Conservation (phyloP, 2,888 invertebrate genomes). For the Cantharis lateralis region DNA sequence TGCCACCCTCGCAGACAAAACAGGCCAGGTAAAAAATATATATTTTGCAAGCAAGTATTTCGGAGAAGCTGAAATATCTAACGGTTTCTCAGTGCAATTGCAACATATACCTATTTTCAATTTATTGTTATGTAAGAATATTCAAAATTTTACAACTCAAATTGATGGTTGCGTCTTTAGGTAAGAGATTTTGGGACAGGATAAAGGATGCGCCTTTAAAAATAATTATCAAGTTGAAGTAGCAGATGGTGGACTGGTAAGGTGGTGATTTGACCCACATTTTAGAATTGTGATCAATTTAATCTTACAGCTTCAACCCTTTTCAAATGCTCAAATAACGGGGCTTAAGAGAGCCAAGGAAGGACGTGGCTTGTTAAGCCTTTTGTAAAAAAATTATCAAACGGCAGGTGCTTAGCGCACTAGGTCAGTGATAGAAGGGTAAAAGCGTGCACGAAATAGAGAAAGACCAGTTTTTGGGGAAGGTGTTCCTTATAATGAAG, state of each 20-base stretch:
- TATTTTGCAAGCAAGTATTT: neutral
- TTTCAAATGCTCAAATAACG: constrained; percentile 11
- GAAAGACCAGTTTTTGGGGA: neutral
- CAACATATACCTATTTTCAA: neutral
- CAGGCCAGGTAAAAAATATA: neutral
- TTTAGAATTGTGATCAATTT: constrained; percentile 6
- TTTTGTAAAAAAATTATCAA: neutral
- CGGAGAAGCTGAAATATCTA: neutral
- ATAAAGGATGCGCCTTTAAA: neutral
- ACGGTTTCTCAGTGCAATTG: neutral
- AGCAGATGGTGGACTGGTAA: constrained; percentile 16
- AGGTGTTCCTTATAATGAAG: neutral
- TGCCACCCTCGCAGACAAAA: neutral
- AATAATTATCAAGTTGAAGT: constrained; percentile 18
- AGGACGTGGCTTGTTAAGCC: constrained; percentile 9
- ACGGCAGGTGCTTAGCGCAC: constrained; percentile 17
- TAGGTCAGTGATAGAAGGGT: constrained; percentile 10
- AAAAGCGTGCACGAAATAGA: neutral
- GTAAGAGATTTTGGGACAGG: neutral
- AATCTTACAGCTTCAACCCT: constrained; percentile 20
- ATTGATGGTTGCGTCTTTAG: neutral
- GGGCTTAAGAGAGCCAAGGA: neutral
- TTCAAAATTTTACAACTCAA: neutral
- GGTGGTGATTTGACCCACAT: constrained; percentile 22
- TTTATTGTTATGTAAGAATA: neutral